These are phyloP conservation scores for Ormyrus rosae DNA, from an alignment of 2,888 invertebrate genomes.

Conservation along the genomic window DNA sequence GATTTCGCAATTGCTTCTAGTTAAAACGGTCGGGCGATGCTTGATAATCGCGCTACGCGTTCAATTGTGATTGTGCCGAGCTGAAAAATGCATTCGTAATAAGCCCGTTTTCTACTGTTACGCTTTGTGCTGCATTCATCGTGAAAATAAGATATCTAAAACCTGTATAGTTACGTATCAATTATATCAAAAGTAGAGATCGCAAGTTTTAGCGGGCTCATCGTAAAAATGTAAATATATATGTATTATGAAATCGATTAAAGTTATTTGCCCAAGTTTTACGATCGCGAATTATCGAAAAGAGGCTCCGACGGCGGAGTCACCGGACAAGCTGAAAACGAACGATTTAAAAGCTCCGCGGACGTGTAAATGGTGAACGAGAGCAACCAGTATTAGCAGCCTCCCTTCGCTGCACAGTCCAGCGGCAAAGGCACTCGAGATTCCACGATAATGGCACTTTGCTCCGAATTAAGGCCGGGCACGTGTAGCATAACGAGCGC, in stretches of 20 bases:
- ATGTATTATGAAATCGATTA: too few relatives aligned
- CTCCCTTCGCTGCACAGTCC: not conserved
- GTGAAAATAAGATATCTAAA: too few relatives aligned
- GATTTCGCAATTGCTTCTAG: constrained; percentile 31
- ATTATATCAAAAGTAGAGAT: too few relatives aligned
- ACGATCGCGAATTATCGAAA: not conserved
- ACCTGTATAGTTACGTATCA: too few relatives aligned
- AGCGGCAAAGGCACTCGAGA: constrained; percentile 7
- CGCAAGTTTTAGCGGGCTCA: too few relatives aligned
- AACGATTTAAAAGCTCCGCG: constrained; percentile 21
- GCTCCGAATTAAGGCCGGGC: constrained; percentile 32
- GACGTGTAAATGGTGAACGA: not conserved
- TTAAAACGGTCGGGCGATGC: not conserved
- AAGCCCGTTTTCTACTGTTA: too few relatives aligned
- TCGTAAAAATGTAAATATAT: too few relatives aligned
- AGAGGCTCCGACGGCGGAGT: too few relatives aligned
- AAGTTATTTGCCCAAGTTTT: not conserved
- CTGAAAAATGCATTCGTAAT: too few relatives aligned
- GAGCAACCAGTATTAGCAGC: not conserved
- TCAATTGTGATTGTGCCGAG: not conserved
- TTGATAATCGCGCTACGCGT: not conserved
- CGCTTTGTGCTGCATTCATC: too few relatives aligned
- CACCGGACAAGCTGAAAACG: constrained; percentile 14
- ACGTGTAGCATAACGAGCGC: not conserved
- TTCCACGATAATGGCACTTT: constrained; percentile 49